Evolutionary conservation across 2,113 vertebrate species (phyloP).

Genomic region (Tychaedon coryphoeus): DNA sequence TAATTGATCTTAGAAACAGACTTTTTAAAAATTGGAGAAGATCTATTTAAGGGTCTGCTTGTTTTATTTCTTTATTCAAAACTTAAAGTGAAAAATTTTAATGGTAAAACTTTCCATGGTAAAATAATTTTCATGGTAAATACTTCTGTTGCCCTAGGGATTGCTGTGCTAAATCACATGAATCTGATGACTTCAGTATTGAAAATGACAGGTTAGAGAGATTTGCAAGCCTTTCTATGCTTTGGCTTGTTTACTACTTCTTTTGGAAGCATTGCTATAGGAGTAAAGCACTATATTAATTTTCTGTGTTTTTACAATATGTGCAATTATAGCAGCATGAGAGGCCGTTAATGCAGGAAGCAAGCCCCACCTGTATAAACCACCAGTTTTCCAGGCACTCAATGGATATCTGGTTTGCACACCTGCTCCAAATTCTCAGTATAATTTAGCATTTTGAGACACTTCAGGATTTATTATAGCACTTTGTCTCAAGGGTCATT

Average conservation of each 20-base stretch:
- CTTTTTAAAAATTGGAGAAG: neutral
- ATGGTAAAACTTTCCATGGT: neutral
- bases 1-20: neutral
- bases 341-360: neutral
- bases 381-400: neutral
- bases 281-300: neutral
- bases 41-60: neutral
- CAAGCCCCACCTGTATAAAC: slow-evolving; percentile 3
- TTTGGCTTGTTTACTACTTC: neutral
- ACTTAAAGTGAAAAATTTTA: neutral
- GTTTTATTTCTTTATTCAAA: neutral
- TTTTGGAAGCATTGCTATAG: neutral
- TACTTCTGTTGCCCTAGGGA: neutral
- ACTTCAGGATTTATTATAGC: neutral
- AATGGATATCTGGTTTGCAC: neutral
- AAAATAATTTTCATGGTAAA: neutral
- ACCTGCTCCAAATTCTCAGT: slow-evolving; percentile 14
- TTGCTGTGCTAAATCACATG: neutral
- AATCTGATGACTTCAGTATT: neutral
- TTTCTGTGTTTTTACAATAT: neutral
- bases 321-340: neutral
- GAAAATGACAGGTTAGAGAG: neutral
- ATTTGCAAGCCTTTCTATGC: neutral
- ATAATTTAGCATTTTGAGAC: neutral
- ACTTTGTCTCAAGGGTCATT: neutral